Evolutionary conservation across 92 coral and sea anemone species (phyloP).

Genomic region (Zoanthus sansibaricus): DNA sequence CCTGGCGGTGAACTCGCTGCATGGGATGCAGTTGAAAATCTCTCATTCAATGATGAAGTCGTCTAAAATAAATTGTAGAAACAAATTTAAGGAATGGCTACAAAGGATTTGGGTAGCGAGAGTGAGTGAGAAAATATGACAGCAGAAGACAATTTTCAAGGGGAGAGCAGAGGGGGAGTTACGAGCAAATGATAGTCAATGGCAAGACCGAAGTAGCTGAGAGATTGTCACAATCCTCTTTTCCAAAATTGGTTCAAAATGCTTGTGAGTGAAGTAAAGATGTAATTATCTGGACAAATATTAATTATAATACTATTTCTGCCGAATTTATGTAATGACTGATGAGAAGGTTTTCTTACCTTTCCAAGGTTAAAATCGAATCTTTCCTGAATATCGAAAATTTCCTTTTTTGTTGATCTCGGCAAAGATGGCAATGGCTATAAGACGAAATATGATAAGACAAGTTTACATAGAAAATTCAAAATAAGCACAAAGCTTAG

Average conservation of each 20-base stretch:
- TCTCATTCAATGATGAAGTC: conserved; percentile 30
- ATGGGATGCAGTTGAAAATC: conserved; percentile 26
- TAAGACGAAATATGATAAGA: background rate
- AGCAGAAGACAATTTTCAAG: no score
- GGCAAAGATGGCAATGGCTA: conserved; percentile 29
- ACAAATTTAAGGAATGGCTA: background rate
- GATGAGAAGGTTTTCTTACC: conserved; percentile 1
- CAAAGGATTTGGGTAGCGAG: no score
- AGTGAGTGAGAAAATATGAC: no score
- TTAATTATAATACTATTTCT: background rate
- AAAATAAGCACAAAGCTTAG: no score
- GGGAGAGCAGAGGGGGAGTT: no score
- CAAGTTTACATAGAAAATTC: background rate
- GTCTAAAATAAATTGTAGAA: background rate
- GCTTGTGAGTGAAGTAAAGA: no score
- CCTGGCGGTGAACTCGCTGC: background rate
- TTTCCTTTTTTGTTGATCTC: conserved; percentile 25
- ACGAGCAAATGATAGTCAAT: no score
- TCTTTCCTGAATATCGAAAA: conserved; percentile 34
- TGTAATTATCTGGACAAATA: no score
- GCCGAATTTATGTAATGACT: background rate
- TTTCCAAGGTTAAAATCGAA: conserved; percentile 44
- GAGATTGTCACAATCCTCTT: no score
- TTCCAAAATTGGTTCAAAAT: no score
- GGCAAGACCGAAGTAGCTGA: no score